Base-by-base conservation (phyloP, 2,888 invertebrate genomes). In the Meteorus cinctellus region DNA sequence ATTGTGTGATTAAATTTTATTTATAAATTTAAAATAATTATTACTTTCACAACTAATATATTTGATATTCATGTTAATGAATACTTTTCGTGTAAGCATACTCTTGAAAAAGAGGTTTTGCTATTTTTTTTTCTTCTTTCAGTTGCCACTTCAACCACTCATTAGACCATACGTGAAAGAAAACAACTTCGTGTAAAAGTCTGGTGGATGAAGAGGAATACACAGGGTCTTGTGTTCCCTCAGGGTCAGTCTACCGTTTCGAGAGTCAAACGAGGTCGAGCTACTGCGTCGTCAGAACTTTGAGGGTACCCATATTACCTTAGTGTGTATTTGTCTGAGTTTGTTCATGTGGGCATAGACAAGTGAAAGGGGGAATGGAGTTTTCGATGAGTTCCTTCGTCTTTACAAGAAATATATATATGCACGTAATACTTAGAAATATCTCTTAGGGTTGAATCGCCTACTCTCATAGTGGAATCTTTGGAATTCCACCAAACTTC, bases 221-320 rank as follows among this genome's bases (percentile, higher is more conserved):
- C 12, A 24, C 36, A 34, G 65, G 65, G 19, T n/a, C 36, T 36
- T 16, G 34, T 10, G 31, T 19, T 69, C 69, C 69, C 69, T 69
- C 48, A 69, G 69, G 69, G 69, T 69, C 69, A 69, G 29, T 69
- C 34, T 34, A 55, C 31, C 55, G 51, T 48, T 69, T 48, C 19
- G 51, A n/a, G 55, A 48, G 69, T 69, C 69, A 69, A 69, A 69
- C 69, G 51, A 69, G 69, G 69, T 55, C 68, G 55, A 55, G 55
- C 51, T 51, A 69, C 31, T 34, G 29, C 67, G 45, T 45, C 69
- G 69, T 69, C 69, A 29, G 8, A 67, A 69, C 69, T 55, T 51
- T 31, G 34, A 48, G 27, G 31, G 29, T 45, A 69, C 14, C 14
- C 27, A 31, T 31, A 16, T 24, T 24, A 14, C 16, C 16, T 29